A percentile compares a stretch with the other conserved stretches of the same genome.
Conservation (phyloP, 1,140 invertebrate genomes). For the Drosophila repleta region DNA sequence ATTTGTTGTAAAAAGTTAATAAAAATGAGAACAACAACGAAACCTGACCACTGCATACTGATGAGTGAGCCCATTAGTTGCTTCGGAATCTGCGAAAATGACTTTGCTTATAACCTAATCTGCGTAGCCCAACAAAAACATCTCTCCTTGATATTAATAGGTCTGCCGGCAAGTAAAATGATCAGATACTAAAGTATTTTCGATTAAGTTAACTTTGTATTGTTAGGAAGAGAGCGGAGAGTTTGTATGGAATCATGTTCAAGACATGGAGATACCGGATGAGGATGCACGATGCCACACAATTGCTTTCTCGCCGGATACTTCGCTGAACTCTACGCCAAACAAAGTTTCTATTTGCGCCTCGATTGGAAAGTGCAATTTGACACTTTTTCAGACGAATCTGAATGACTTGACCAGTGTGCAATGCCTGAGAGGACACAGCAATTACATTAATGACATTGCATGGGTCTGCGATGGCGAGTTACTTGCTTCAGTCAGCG, state of each 20-base stretch:
- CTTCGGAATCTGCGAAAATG: slow-evolving; percentile 69
- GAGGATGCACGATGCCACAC: slow-evolving; percentile 80
- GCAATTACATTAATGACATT: slow-evolving; percentile 89
- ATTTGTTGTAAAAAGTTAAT: background rate
- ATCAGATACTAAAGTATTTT: background rate
- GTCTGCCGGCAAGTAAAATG: slow-evolving; percentile 64
- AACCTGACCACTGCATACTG: slow-evolving; percentile 52
- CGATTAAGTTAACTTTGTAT: background rate
- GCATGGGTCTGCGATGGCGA: slow-evolving; percentile 89
- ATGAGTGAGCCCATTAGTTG: slow-evolving; percentile 58
- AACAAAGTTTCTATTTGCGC: slow-evolving; percentile 86
- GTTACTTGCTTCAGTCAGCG: slow-evolving; percentile 89
- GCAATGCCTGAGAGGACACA: slow-evolving; percentile 85
- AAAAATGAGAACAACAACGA: slow-evolving; percentile 42
- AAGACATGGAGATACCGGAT: slow-evolving; percentile 85
- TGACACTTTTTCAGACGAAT: slow-evolving; percentile 86
- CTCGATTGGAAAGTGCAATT: slow-evolving; percentile 86
- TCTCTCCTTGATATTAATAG: slow-evolving; percentile 60
- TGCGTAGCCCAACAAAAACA: slow-evolving; percentile 59
- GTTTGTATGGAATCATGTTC: slow-evolving; percentile 69
- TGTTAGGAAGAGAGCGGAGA: slow-evolving; percentile 67
- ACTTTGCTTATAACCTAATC: slow-evolving; percentile 74
- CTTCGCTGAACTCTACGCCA: slow-evolving; percentile 86
- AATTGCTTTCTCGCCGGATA: slow-evolving; percentile 87
- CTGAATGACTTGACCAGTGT: slow-evolving; percentile 84